phyloP scores from a whole-genome alignment of 2,113 vertebrate species.

The Eptesicus fuscus region DNA sequence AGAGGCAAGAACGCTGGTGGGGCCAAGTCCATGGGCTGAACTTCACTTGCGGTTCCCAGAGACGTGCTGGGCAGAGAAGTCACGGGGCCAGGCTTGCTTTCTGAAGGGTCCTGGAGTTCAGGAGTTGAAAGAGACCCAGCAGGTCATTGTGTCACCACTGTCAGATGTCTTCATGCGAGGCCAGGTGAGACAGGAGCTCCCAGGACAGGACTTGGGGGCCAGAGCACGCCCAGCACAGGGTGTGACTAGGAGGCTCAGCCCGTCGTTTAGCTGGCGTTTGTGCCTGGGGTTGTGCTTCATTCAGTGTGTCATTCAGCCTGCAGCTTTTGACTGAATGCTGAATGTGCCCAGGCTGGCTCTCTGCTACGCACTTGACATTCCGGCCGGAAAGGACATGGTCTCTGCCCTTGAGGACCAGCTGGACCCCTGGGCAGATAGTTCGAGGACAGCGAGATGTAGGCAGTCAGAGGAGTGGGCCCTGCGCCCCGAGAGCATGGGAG shows the following conservation, averaged over 20 bases:
- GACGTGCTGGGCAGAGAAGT: background rate
- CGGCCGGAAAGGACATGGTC: background rate
- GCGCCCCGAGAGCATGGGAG: background rate
- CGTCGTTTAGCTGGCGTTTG: background rate
- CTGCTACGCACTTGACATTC: slow-evolving; percentile 18
- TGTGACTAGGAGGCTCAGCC: background rate
- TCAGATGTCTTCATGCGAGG: background rate
- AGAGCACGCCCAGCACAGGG: accelerated
- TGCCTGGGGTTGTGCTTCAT: background rate
- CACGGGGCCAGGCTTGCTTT: background rate
- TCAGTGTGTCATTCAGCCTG: background rate
- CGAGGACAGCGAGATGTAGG: background rate
- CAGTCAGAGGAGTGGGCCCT: background rate
- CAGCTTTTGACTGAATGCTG: background rate
- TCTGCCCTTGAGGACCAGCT: background rate
- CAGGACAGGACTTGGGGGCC: background rate
- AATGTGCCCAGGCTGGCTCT: background rate
- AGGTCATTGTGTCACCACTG: background rate
- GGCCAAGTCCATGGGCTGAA: background rate
- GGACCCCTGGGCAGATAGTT: background rate
- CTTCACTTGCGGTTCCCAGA: background rate
- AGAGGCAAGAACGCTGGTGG: background rate
- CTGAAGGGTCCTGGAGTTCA: background rate
- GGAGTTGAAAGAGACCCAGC: background rate
- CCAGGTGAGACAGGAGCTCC: background rate